Evolutionary conservation across 2,113 vertebrate genomes (phyloP).

Genomic region (Azemiops feae): DNA sequence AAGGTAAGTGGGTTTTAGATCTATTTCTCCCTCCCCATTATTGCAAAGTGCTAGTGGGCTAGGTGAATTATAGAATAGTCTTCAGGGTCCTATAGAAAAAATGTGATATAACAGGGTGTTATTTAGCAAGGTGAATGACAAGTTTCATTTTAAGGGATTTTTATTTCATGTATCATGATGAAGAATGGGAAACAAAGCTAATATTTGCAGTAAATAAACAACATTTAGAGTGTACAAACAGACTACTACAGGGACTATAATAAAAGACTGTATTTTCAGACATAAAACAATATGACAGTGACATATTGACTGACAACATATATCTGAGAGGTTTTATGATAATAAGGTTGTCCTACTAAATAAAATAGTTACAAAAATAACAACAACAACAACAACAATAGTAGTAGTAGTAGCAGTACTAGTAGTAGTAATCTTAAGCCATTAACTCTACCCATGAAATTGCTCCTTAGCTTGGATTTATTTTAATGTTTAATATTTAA

Average conservation of each 20-base stretch:
- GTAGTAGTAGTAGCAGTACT: too few relatives aligned
- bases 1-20: not conserved
- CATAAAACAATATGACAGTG: slow-evolving; percentile 7
- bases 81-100: not conserved
- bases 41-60: not conserved
- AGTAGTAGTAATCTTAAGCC: not conserved
- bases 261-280: slow-evolving; percentile 8
- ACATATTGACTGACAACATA: not conserved
- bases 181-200: slow-evolving; percentile 2
- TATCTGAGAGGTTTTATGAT: not conserved
- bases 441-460: not conserved
- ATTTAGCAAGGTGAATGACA: slow-evolving; percentile 5
- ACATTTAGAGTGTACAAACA: not conserved
- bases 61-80: not conserved
- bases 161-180: not conserved
- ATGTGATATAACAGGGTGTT: not conserved
- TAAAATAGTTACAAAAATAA: not conserved
- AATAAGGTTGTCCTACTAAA: not conserved
- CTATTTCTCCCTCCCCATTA: not conserved
- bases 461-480: not conserved
- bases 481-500: not conserved
- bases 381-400: not conserved
- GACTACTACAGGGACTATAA: not conserved
- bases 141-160: slow-evolving; percentile 10
- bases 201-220: slow-evolving; percentile 16